Evolutionary conservation across 1,140 invertebrate genomes (phyloP), one percentile per base, ranked within the genome.

Genomic region (Drosophila nasuta): DNA sequence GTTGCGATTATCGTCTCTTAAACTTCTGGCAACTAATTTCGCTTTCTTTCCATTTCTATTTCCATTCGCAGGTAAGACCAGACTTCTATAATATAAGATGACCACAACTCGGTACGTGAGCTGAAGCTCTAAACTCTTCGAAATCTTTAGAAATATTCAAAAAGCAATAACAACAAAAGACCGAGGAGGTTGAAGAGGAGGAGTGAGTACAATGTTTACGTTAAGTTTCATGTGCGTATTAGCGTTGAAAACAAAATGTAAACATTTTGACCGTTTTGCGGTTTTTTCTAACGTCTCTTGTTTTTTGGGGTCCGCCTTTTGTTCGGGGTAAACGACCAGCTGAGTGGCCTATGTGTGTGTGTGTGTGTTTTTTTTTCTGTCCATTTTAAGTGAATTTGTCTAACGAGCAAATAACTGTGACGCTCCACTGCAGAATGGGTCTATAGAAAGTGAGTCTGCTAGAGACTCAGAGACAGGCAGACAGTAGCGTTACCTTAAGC

Each of bases 181-280:
- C 8, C 25, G 3, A 25, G 5, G 15, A 41, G 13, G n/a, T 6
- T 25, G 46, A 38, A 52, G 49, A 33, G 38, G 15, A n/a, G n/a
- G 35, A 41, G 54, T 6, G 54, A 15, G 51, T 35, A 33, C 51
- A 35, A 33, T 54, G 51, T 54, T 54, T 35, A 35, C 51, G 28
- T 35, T 54, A n/a, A 57, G 70, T 67, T 81, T 81, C 56, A 59
- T 79, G 71, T 83, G 78, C 82, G 77, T 75, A 79, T 86, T 86
- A 82, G 83, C 83, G 79, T 81, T 88, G 41, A 72, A 74, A 82
- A 76, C 80, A 83, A 60, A 82, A 83, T 73, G 75, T 77, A 83
- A 87, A 88, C 77, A 88, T 88, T 87, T 87, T 81, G 80, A 85
- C 77, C 77, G 33, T 76, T 68, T 60, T 60, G 74, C 69, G 69